phyloP scores from a whole-genome alignment of 1,140 invertebrate genomes.

The Maniola jurtina region DNA sequence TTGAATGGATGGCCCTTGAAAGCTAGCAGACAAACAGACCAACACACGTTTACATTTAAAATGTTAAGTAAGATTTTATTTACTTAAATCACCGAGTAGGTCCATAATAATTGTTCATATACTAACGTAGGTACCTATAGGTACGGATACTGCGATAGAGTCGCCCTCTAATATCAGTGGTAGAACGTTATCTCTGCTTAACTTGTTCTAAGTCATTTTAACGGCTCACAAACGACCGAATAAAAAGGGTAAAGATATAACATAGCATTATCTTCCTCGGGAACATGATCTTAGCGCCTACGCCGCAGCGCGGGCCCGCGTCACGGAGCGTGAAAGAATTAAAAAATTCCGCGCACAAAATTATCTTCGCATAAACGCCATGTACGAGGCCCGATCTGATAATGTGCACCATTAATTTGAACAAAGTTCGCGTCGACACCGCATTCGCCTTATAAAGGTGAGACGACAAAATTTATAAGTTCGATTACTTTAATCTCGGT shows the following conservation, averaged over 20 bases:
- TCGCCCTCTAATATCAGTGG: not conserved
- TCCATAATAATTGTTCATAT: too few relatives aligned
- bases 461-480: constrained; percentile 79
- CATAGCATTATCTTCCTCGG: constrained; percentile 28
- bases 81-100: too few relatives aligned
- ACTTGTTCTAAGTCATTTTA: constrained; percentile 12
- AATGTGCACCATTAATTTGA: constrained; percentile 77
- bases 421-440: constrained; percentile 76
- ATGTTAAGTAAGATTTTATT: too few relatives aligned
- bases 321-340: constrained; percentile 52
- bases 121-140: too few relatives aligned
- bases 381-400: constrained; percentile 75
- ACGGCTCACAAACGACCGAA: constrained; percentile 15
- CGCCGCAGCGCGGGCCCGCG: constrained; percentile 36
- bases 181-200: not conserved
- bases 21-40: too few relatives aligned
- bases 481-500: constrained; percentile 78
- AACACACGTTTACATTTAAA: too few relatives aligned
- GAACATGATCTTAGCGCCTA: constrained; percentile 52
- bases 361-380: constrained; percentile 77
- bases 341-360: constrained; percentile 71
- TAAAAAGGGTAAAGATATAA: constrained; percentile 22
- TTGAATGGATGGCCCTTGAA: too few relatives aligned
- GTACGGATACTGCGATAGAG: too few relatives aligned
- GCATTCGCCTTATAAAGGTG: constrained; percentile 73